A percentile compares a stretch with the other conserved stretches of the same genome.
phyloP scores from a whole-genome alignment of 2,888 invertebrate genomes.

The Myopa tessellatipennis region DNA sequence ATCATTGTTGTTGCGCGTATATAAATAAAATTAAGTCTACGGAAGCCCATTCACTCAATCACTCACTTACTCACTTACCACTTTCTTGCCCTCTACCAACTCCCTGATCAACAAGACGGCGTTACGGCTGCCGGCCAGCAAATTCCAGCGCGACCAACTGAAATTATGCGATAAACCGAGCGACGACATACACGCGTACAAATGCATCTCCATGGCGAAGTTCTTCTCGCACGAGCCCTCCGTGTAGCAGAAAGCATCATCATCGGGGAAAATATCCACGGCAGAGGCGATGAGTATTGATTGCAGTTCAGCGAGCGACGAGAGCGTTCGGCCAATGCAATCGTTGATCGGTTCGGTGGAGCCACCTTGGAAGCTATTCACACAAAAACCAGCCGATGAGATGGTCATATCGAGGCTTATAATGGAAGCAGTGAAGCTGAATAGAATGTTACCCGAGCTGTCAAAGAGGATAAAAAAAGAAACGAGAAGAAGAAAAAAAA shows the following conservation, averaged over 20 bases:
- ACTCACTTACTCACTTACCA: constrained; percentile 52
- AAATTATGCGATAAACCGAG: constrained; percentile 80
- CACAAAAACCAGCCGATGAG: constrained; percentile 65
- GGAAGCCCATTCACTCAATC: too few relatives aligned
- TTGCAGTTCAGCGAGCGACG: constrained; percentile 60
- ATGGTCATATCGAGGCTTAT: constrained; percentile 72
- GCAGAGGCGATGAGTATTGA: constrained; percentile 72
- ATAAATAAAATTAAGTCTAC: too few relatives aligned
- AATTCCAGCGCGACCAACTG: constrained; percentile 83
- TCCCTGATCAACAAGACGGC: constrained; percentile 66
- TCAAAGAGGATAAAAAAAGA: constrained; percentile 19
- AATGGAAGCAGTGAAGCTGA: constrained; percentile 71
- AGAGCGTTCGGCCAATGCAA: constrained; percentile 62
- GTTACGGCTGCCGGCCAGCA: constrained; percentile 69
- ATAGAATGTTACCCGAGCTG: constrained; percentile 64
- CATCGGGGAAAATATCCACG: constrained; percentile 85
- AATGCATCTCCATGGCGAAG: constrained; percentile 78
- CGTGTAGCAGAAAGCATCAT: constrained; percentile 79
- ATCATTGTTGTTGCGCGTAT: too few relatives aligned
- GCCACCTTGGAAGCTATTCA: constrained; percentile 67
- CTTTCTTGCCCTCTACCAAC: constrained; percentile 65
- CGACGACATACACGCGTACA: constrained; percentile 83
- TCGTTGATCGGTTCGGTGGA: constrained; percentile 62
- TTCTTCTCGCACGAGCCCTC: constrained; percentile 78
- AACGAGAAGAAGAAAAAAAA: neutral